Evolutionary conservation across 2,888 invertebrate genomes (phyloP), one percentile per base, ranked within the genome.

Genomic region (Alentia gelatinosa): DNA sequence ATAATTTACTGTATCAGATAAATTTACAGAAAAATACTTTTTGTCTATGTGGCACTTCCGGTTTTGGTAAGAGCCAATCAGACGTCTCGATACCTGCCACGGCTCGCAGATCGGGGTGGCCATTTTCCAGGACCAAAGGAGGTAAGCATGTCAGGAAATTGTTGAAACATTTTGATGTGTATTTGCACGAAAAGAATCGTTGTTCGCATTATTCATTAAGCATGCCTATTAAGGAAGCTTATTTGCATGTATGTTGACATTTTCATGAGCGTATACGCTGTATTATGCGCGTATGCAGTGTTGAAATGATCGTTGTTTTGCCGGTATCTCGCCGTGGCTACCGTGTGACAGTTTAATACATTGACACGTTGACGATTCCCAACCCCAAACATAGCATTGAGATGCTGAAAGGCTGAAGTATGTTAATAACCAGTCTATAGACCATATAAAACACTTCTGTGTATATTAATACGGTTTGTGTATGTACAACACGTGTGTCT

Each of bases 41-140:
- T 86, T 86, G 86, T 30, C 19, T 33, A 86, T 86, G 86, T 86
- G 86, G 86, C 86, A 86, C 86, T 47, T 86, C 86, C 86, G 86
- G 47, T 86, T 23, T 47, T 7, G 33, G 30, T 19, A 86, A 33
- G 26, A 33, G 47, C 86, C 86, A 86, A 86, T 50, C 86, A 86
- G 5, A 86, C 3, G n/a, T 5, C 47, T 33, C 47, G 19, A 47
- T 47, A 86, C 12, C 35, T 19, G 1, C 5, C 23, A 1, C 3
- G 1, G 35, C 5, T 23, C 42, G 4, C 30, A 37, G 79, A 7
- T 26, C 30, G 26, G 47, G 15, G 86, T 86, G 47, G 86, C 86
- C 86, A 86, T 86, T 19, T 86, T 86, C 86, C 15, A 33, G 42
- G 86, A 37, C 26, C 79, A 5, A 63, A 5, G 15, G 86, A 86